Percentiles rank a stretch among this genome's conserved stretches.
phyloP scores from a whole-genome alignment of 2,113 vertebrate genomes.

The Elachura formosa region DNA sequence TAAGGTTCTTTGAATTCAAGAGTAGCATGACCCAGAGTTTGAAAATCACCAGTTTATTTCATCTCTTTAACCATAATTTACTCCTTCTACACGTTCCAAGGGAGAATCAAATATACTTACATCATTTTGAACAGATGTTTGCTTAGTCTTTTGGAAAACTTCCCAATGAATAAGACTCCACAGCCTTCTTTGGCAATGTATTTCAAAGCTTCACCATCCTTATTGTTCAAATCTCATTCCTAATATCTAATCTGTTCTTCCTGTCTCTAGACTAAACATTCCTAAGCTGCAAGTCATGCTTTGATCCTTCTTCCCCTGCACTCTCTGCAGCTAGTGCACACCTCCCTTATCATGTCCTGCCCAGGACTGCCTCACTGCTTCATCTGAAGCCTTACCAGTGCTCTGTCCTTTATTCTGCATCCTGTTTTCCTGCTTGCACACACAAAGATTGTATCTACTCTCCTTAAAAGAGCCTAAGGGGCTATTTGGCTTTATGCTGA shows the following conservation, averaged over 20 bases:
- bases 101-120: conserved; percentile 7
- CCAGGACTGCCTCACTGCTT: neutral
- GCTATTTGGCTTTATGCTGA: neutral
- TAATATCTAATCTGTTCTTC: conserved; percentile 5
- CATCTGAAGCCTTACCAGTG: neutral
- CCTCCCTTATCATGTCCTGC: neutral
- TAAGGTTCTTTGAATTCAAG: neutral
- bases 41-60: conserved; percentile 9
- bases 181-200: conserved; percentile 35
- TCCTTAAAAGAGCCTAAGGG: neutral
- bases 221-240: neutral
- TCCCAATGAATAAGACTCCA: neutral
- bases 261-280: neutral
- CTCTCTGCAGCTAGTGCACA: neutral
- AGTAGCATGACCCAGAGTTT: neutral
- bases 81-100: neutral
- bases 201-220: neutral
- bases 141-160: conserved; percentile 9
- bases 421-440: neutral
- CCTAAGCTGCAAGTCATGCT: neutral
- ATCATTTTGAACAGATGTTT: conserved; percentile 48
- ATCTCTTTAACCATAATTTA: conserved; percentile 12
- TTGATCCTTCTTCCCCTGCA: neutral
- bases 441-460: neutral
- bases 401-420: neutral